Conservation (phyloP, 2,113 vertebrate genomes). For the Raja brachyura region DNA sequence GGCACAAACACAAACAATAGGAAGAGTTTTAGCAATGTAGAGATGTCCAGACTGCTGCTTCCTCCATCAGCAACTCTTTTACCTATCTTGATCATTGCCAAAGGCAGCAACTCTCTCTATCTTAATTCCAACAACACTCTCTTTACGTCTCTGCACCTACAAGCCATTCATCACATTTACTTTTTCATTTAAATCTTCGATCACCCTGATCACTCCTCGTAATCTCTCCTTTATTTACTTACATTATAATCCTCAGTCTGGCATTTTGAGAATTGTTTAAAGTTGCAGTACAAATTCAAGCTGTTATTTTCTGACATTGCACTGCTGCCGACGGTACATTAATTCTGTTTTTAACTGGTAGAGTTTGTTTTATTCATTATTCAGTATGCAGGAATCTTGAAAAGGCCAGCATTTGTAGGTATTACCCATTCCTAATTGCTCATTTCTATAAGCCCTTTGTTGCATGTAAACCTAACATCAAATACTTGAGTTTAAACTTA, state of each 20-base stretch:
- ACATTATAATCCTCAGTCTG: background rate
- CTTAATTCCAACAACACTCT: background rate
- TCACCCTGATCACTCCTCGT: background rate
- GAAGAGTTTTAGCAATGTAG: too few relatives aligned
- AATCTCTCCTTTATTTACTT: background rate
- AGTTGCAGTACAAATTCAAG: background rate
- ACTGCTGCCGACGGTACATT: background rate
- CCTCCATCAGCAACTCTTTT: too few relatives aligned
- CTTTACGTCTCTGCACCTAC: too few relatives aligned
- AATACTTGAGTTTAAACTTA: background rate
- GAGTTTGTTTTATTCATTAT: too few relatives aligned
- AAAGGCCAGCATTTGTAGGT: too few relatives aligned
- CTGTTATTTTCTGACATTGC: background rate
- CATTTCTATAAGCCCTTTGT: background rate
- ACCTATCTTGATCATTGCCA: background rate
- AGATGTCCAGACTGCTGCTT: too few relatives aligned
- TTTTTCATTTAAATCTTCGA: background rate
- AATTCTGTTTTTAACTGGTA: background rate
- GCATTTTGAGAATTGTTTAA: background rate
- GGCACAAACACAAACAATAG: too few relatives aligned
- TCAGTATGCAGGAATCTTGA: too few relatives aligned
- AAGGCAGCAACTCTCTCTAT: background rate
- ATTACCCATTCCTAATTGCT: too few relatives aligned
- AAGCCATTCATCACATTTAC: background rate
- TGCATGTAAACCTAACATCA: background rate